Evolutionary conservation across 2,888 invertebrate genomes (phyloP), one percentile per base, ranked within the genome.

Genomic region (Acrobeloides nanus): DNA sequence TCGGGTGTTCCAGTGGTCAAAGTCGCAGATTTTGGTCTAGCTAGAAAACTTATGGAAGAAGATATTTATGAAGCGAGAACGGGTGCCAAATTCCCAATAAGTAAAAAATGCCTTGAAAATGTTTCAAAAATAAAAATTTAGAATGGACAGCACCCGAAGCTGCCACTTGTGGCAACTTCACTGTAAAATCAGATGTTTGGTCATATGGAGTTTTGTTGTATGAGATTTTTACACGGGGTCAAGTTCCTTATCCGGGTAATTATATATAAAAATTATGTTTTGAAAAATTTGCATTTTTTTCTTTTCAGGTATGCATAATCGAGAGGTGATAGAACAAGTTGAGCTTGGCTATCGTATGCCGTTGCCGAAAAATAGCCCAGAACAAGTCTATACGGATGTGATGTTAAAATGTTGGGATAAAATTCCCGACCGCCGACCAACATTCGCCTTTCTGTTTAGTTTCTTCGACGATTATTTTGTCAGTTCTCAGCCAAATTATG

Each of bases 131-230:
- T 29, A 29, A 29, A 29, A 10, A 10, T n/a, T 92, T 97, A 8
- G 72, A 68, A 43, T 54, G 46, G 53, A 58, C 45, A 1, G 26
- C 38, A 5, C 42, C 42, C 8, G 41, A 39, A 79, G 97, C 97
- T 39, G 95, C 95, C 50, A 92, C 93, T 78, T 62, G 61, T 37
- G 68, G 72, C 23, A 66, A 92, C 73, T 97, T 97, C 78, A 90
- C 92, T 31, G 93, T 95, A 63, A 97, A 97, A 77, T 92, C 90
- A 34, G 95, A 97, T 76, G 92, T 97, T 0, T 97, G 95, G 95
- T 93, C 92, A 0, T 69, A 67, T 40, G 69, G 49, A 20, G 61
- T 69, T 21, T 62, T 78, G 17, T 60, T 78, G 38, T 66, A 64
- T 25, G 78, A 78, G 59, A 66, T 78, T 26, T 72, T 78, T 57